Conservation (phyloP, 1,140 invertebrate genomes). For the Oryzaephilus surinamensis region DNA sequence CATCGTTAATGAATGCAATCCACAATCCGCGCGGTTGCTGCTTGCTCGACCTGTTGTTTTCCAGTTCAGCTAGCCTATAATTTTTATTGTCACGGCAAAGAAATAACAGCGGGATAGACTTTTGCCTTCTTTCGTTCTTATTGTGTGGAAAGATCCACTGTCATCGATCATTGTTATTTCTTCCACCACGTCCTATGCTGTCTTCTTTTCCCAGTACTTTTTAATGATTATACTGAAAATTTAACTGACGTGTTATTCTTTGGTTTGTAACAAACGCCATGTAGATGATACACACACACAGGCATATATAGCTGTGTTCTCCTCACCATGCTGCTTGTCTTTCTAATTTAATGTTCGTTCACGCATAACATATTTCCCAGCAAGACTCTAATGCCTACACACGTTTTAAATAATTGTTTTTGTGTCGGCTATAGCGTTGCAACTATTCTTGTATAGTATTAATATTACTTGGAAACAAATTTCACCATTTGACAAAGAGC, state of each 20-base stretch:
- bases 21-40: constrained; percentile 38
- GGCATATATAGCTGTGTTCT: too few relatives aligned
- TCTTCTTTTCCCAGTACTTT: background rate
- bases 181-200: constrained; percentile 4
- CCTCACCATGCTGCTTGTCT: constrained; percentile 26
- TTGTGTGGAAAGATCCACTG: constrained; percentile 24
- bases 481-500: too few relatives aligned
- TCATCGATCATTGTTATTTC: constrained; percentile 13
- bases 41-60: constrained; percentile 48
- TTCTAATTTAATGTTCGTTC: constrained; percentile 29
- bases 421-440: too few relatives aligned
- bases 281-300: too few relatives aligned
- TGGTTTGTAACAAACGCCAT: too few relatives aligned
- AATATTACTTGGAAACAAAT: too few relatives aligned
- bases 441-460: too few relatives aligned
- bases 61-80: constrained; percentile 52
- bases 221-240: constrained; percentile 2
- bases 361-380: constrained; percentile 29
- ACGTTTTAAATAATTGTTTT: constrained; percentile 26
- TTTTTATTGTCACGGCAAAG: constrained; percentile 52
- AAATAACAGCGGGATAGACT: constrained; percentile 39
- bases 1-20: constrained; percentile 51
- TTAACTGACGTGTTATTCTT: too few relatives aligned
- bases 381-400: constrained; percentile 26
- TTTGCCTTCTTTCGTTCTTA: constrained; percentile 25